These are phyloP conservation scores for Fratercula arctica DNA, from an alignment of 2,797 vertebrate genomes.

Conservation along the genomic window DNA sequence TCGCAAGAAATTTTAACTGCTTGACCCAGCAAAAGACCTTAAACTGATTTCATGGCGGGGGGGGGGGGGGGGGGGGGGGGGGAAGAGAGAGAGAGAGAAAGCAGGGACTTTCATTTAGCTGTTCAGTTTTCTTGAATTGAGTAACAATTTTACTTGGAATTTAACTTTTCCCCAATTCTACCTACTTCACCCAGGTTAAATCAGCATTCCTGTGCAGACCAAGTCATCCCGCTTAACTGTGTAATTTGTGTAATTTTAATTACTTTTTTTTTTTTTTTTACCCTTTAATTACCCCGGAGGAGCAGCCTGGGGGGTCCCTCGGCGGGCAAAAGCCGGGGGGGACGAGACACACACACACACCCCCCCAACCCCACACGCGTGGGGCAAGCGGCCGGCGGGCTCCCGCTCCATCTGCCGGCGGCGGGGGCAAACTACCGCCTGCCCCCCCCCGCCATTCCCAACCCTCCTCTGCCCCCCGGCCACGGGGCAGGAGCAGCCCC, in stretches of 20 bases:
- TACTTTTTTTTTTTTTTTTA: not conserved
- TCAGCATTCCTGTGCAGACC: not conserved
- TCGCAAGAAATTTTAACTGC: not conserved
- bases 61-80: not conserved
- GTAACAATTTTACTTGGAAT: not conserved
- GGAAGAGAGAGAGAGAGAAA: not conserved
- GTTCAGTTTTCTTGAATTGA: not conserved
- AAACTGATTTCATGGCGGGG: not conserved
- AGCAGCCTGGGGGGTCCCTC: not conserved
- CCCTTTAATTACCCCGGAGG: too few relatives aligned
- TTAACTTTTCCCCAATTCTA: not conserved
- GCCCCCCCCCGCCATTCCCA: not conserved
- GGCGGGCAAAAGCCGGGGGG: not conserved
- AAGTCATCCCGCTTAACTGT: fast-evolving
- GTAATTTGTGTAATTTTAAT: fast-evolving
- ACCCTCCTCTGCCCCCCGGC: not conserved
- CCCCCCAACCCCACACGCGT: not conserved
- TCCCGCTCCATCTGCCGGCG: not conserved
- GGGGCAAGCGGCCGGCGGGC: not conserved
- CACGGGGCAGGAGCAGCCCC: not conserved
- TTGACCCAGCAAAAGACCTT: not conserved
- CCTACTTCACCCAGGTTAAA: not conserved
- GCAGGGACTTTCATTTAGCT: not conserved
- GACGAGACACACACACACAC: too few relatives aligned
- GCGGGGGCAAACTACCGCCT: not conserved